Base-by-base conservation (phyloP, 2,888 invertebrate species). In the Volucella inflata region DNA sequence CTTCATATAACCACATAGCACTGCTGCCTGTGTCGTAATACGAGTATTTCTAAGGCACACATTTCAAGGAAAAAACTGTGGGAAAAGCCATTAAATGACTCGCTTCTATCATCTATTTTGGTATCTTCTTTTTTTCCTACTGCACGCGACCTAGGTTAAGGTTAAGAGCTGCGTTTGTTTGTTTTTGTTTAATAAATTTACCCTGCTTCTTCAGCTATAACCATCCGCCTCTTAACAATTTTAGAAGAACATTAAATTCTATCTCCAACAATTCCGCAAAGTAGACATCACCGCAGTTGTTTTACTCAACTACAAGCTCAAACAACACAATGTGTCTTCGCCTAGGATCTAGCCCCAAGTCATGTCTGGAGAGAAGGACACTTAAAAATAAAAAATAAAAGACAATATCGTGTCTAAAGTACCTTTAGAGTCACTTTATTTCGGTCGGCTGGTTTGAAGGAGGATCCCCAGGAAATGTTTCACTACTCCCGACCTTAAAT, bases 381-480 rank as follows among this genome's bases (percentile, higher is more conserved):
- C 12, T 50, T 21, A 57, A 38, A 48, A 53, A 71, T 42, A 51
- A 72, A 50, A 51, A 60, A 60, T 38, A 50, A 51, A 60, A 60
- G 38, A 46, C 11, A 53, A 40, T 67, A 59, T 64, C 78, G 62
- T 68, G 78, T 83, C 78, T 78, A 68, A 64, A 83, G 78, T 78
- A 68, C 62, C 78, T 74, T 78, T 74, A 78, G 68, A 83, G 83
- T 78, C 78, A 83, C 83, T 83, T 78, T 64, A 78, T 83, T 83
- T 83, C 68, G 72, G 82, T 78, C 67, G 68, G 74, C 55, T 82
- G 82, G 72, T 62, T 78, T 72, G 67, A 17, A 72, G 53, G 48
- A 78, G 67, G 50, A 78, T 72, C 83, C 83, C 50, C 21, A 68
- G 46, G 53, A 82, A 83, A 78, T 68, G 62, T 83, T 83, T 64